A percentile compares a stretch with the other conserved stretches of the same genome.
Evolutionary conservation across 2,888 invertebrate species (phyloP).

Genomic region (Acrobasis suavella): DNA sequence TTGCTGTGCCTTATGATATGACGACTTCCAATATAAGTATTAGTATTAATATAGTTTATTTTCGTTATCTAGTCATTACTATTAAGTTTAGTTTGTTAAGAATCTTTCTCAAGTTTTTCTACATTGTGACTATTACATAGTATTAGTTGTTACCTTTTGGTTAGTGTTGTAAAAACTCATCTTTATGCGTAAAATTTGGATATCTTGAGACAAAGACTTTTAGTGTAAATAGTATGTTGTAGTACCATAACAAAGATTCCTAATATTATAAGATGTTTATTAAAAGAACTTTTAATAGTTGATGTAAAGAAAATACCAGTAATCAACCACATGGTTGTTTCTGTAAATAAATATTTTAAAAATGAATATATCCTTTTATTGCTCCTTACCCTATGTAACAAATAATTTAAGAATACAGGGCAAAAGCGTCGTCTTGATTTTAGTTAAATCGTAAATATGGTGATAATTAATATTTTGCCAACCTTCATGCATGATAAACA

Average conservation of each 20-base stretch:
- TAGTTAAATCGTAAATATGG: too few species aligned
- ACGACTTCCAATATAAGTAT: constrained; percentile 57
- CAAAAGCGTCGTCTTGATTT: too few species aligned
- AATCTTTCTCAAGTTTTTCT: constrained; percentile 28
- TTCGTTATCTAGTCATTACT: constrained; percentile 78
- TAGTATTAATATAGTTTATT: constrained; percentile 55
- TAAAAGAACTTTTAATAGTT: constrained; percentile 46
- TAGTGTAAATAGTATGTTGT: constrained; percentile 61
- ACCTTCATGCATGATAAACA: too few species aligned
- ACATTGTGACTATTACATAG: constrained; percentile 28
- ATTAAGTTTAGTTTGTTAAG: constrained; percentile 49
- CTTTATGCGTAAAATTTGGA: constrained; percentile 33
- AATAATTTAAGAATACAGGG: too few species aligned
- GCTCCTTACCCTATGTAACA: too few species aligned
- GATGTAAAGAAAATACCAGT: constrained; percentile 46
- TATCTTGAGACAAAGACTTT: constrained; percentile 74
- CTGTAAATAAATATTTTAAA: constrained; percentile 51
- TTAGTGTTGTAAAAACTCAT: constrained; percentile 26
- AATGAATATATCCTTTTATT: constrained; percentile 19
- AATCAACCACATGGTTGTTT: constrained; percentile 50
- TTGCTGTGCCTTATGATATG: constrained; percentile 74
- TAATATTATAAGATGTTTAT: constrained; percentile 69
- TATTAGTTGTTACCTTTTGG: constrained; percentile 32
- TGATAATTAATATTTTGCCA: too few species aligned
- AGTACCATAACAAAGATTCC: constrained; percentile 79